These are phyloP conservation scores for Dusona sp. DNA, from an alignment of 2,888 invertebrate species.

Conservation along the genomic window DNA sequence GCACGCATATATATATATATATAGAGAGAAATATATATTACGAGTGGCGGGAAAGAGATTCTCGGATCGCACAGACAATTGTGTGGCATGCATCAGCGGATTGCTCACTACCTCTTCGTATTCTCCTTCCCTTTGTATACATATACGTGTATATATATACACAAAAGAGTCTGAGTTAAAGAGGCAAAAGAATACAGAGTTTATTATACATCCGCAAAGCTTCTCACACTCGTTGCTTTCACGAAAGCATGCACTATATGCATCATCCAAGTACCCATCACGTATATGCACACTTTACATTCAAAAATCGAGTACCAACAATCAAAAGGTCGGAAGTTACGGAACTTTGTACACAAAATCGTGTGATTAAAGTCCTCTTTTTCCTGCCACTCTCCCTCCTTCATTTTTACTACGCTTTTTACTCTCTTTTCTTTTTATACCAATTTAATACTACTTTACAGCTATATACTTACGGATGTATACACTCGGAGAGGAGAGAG, in stretches of 20 bases:
- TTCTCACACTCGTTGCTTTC: conserved; percentile 61
- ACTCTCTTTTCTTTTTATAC: conserved; percentile 19
- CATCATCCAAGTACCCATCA: conserved; percentile 26
- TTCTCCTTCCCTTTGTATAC: conserved; percentile 2
- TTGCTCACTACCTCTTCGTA: conserved; percentile 1
- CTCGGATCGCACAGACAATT: conserved; percentile 45
- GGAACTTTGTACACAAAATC: neutral
- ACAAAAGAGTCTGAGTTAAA: conserved; percentile 34
- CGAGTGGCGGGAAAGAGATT: conserved; percentile 51
- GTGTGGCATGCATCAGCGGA: conserved; percentile 30
- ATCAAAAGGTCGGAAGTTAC: conserved; percentile 3
- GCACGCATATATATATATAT: neutral
- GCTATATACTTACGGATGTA: conserved; percentile 48
- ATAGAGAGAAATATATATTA: neutral
- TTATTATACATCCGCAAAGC: conserved; percentile 67
- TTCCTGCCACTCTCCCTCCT: neutral
- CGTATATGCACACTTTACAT: neutral
- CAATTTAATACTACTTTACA: conserved; percentile 33
- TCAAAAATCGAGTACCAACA: neutral
- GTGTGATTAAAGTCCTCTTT: neutral
- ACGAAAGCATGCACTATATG: conserved; percentile 22
- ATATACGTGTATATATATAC: conserved; percentile 1
- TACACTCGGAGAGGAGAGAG: conserved; percentile 31
- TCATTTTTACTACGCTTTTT: conserved; percentile 24
- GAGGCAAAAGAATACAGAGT: conserved; percentile 59